Evolutionary conservation across 2,797 vertebrate species (phyloP), one percentile per base, ranked within the genome.

Genomic region (Brachyalestes nurse): DNA sequence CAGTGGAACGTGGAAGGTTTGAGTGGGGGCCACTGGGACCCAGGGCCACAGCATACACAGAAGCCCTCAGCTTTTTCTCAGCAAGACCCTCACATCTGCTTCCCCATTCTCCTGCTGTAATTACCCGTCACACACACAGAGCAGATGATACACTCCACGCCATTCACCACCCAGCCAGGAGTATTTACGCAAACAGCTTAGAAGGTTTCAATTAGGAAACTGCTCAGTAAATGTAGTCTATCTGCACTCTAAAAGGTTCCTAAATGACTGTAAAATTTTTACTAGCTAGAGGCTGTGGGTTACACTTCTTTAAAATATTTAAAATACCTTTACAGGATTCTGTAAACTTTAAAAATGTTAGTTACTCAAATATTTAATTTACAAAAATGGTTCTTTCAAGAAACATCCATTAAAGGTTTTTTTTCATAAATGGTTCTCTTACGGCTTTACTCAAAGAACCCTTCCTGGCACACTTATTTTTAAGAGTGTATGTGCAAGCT

Each of bases 1-100:
- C 87, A 88, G 89, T 17, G 77, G 90, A 92, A 88, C 87, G 13
- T 5, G 61, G 85, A 82, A 85, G 90, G 86, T 89, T 88, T 91
- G 83, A 90, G 79, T 90, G 87, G 76, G 92, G 88, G 90, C 92
- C 89, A 65, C 75, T 47, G 87, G 86, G 90, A 92, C 87, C 76
- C 83, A 19, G 86, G 85, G 60, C 62, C 72, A 72, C 21, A 45
- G 72, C 72, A 62, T 57, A 60, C 38, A 51, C 62, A 72, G 88
- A 77, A 87, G 69, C 81, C 75, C 72, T 86, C 86, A 51, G 77
- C 85, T 89, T 86, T 86, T 64, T 91, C 90, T 87, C 90, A 90
- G 90, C 87, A 90, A 83, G 78, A 84, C 89, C 89, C 87, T 92
- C 89, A 91, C 95, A 95, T 95, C 94, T 95, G 94, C 90, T 94